Conservation (phyloP, 1,140 invertebrate species). For the Formica exsecta region DNA sequence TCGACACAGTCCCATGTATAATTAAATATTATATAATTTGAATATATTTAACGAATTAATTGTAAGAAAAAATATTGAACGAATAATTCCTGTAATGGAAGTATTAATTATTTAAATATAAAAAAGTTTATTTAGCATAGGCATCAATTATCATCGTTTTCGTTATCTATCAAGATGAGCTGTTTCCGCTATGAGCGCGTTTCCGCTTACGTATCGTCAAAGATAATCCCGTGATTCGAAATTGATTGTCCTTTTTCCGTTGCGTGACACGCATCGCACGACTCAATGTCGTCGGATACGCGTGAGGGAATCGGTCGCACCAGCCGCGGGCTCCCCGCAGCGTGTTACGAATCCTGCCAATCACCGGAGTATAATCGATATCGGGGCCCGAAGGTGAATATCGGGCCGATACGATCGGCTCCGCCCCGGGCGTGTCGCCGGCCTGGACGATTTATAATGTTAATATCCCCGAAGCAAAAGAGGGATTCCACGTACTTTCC, state of each 20-base stretch:
- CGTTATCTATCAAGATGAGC: constrained; percentile 3
- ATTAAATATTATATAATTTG: constrained; percentile 1
- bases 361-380: constrained; percentile 85
- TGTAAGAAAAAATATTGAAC: not conserved
- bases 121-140: not conserved
- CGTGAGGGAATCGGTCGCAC: constrained; percentile 62
- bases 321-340: constrained; percentile 76
- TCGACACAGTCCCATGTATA: not conserved
- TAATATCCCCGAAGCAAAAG: constrained; percentile 81
- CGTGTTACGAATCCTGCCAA: constrained; percentile 85
- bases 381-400: constrained; percentile 82
- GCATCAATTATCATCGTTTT: not conserved
- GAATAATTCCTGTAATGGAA: not conserved
- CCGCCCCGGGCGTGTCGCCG: constrained; percentile 85
- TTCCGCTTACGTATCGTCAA: constrained; percentile 5
- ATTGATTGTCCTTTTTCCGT: constrained; percentile 20
- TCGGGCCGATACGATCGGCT: constrained; percentile 84
- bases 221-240: constrained; percentile 36
- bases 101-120: not conserved
- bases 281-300: constrained; percentile 40
- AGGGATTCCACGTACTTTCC: constrained; percentile 56
- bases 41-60: not conserved
- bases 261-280: constrained; percentile 20
- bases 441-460: constrained; percentile 85
- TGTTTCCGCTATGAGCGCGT: not conserved